Percentiles rank a stretch among this genome's conserved stretches.
Conservation (phyloP, 2,113 vertebrate genomes). For the Mirza zaza region DNA sequence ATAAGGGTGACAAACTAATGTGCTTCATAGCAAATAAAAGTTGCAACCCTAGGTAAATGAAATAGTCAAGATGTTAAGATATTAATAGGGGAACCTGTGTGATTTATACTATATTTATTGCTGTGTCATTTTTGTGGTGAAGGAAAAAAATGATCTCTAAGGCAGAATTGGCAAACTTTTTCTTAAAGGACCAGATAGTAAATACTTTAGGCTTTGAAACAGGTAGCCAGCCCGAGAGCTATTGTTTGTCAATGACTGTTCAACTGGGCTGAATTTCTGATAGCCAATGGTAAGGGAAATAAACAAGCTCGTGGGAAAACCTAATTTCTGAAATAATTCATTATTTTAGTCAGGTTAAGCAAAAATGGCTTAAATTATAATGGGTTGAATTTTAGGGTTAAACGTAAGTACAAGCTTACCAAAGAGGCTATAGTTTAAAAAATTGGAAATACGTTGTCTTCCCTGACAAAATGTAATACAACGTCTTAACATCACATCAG, state of each 20-base stretch:
- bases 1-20: background rate
- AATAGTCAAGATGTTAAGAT: background rate
- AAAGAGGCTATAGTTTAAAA: background rate
- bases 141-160: background rate
- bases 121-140: background rate
- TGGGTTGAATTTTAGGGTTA: background rate
- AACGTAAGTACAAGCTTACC: background rate
- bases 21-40: background rate
- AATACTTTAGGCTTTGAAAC: background rate
- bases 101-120: background rate
- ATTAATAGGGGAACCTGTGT: background rate
- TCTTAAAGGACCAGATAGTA: background rate
- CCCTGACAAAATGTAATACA: background rate
- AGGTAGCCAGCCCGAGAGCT: background rate
- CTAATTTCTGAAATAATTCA: background rate
- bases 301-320: background rate
- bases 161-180: background rate
- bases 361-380: background rate
- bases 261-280: background rate
- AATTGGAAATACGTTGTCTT: background rate
- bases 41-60: background rate
- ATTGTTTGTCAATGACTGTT: background rate
- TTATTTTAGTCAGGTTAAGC: background rate
- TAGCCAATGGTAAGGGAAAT: background rate
- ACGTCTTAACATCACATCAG: background rate